Conservation (phyloP, 1,140 invertebrate genomes). For the Probaryconus sp. region DNA sequence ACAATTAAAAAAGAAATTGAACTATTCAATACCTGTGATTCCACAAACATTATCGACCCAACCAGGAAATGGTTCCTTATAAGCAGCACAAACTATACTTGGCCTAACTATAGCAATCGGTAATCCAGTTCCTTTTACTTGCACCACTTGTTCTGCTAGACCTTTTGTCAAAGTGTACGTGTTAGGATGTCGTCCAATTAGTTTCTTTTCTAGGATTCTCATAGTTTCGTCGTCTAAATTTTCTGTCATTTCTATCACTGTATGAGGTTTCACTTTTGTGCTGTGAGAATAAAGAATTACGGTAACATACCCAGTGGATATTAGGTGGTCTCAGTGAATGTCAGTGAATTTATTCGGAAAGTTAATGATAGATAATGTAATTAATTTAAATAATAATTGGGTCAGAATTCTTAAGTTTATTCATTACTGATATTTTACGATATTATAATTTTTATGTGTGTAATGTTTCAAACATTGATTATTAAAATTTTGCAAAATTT, state of each 20-base stretch:
- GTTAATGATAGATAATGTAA: no score
- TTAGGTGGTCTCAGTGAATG: no score
- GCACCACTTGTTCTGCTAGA: conserved; percentile 87
- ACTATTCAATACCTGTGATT: no score
- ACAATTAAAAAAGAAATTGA: no score
- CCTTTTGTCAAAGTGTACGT: conserved; percentile 94
- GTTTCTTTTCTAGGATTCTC: conserved; percentile 81
- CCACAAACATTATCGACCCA: conserved; percentile 98
- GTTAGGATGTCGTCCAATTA: conserved; percentile 89
- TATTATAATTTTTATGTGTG: no score
- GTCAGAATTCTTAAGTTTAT: no score
- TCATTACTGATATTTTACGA: no score
- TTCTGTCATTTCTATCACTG: conserved; percentile 83
- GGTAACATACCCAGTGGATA: background rate
- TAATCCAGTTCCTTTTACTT: conserved; percentile 81
- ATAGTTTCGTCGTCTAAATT: conserved; percentile 85
- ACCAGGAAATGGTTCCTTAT: conserved; percentile 88
- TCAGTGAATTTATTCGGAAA: no score
- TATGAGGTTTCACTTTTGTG: conserved; percentile 83
- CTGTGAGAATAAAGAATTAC: conserved; percentile 69
- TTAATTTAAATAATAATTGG: no score
- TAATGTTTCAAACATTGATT: no score
- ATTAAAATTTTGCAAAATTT: no score
- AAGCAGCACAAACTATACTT: conserved; percentile 90
- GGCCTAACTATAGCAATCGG: conserved; percentile 94